phyloP scores from a whole-genome alignment of 2,888 invertebrate species.

The Pollenia angustigena region DNA sequence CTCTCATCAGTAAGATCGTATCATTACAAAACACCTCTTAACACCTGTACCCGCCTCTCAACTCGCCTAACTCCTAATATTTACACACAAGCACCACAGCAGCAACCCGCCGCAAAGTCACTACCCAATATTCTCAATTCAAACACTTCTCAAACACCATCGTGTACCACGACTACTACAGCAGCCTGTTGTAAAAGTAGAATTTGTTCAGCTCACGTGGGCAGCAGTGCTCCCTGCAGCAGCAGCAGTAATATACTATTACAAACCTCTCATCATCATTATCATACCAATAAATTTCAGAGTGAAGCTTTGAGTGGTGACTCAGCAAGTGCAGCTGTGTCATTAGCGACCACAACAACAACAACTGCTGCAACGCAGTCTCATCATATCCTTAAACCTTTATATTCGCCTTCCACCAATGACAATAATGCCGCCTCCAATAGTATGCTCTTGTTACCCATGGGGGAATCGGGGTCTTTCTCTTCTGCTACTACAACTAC shows the following conservation, averaged over 20 bases:
- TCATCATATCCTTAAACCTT: conserved; percentile 68
- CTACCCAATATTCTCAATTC: conserved; percentile 66
- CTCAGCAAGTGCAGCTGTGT: conserved; percentile 60
- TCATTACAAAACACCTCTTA: conserved; percentile 54
- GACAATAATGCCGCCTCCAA: conserved; percentile 73
- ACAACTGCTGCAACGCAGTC: conserved; percentile 67
- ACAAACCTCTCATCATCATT: conserved; percentile 69
- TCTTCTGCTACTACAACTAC: conserved; percentile 28
- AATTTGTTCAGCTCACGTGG: conserved; percentile 71
- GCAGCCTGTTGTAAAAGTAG: conserved; percentile 71
- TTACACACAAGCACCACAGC: conserved; percentile 76
- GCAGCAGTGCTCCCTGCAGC: conserved; percentile 65
- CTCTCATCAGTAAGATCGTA: conserved; percentile 56
- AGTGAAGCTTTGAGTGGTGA: conserved; percentile 56
- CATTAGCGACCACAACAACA: conserved; percentile 51
- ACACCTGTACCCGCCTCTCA: conserved; percentile 54
- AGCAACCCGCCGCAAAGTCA: conserved; percentile 62
- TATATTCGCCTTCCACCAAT: conserved; percentile 66
- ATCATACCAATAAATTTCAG: conserved; percentile 74
- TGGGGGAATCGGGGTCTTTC: conserved; percentile 53
- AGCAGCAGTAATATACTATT: conserved; percentile 64
- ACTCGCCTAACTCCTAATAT: conserved; percentile 75
- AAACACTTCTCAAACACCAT: conserved; percentile 53
- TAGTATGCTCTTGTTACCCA: conserved; percentile 51
- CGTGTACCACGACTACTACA: conserved; percentile 66